Base-by-base conservation (phyloP, 1,140 invertebrate species). In the Pseudomyrmex dendroicus region DNA sequence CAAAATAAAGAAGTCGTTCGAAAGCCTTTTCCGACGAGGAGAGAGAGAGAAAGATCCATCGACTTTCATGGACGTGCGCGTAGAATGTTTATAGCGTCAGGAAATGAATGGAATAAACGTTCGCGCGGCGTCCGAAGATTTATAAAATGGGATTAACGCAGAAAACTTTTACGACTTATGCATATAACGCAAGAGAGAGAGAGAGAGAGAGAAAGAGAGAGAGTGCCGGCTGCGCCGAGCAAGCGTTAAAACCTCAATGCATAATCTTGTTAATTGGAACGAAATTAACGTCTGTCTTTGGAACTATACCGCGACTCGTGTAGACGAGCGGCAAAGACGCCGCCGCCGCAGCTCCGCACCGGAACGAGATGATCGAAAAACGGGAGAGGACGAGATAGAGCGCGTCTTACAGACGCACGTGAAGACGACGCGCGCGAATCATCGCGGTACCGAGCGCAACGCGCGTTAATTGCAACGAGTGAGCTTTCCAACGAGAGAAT, bases 31-130 rank as follows among this genome's bases (percentile, higher is more conserved):
- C 54, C 5, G 35, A 35, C 35, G 35, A 35, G 35, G 7, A 35
- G 5, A 52, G 64, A 59, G 70, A 80, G 59, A 80, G 59, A 48
- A n/a, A 22, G 54, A 80, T 80, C 78, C 70, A 35, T 35, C 63
- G 78, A 82, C 68, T 64, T 63, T 70, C 59, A 74, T 62, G 10
- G 35, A 35, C 35, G 35, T 4, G 35, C 35, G 59, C 59, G 78
- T 25, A 82, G 74, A 70, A 70, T 64, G 78, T 83, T 83, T 83
- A 83, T 73, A 62, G 35, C 44, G 61, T 17, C 61, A 15, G 82
- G 62, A 83, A 83, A 83, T 83, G 82, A 83, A 83, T 74, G 82
- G 62, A 59, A 83, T 83, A 83, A 83, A 83, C 72, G 70, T 76
- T 61, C 73, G 35, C 82, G 72, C 76, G 22, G 77, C 73, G 73